A percentile compares a stretch with the other conserved stretches of the same genome.
Evolutionary conservation across 2,888 invertebrate species (phyloP).

Genomic region (Andrena fulva): DNA sequence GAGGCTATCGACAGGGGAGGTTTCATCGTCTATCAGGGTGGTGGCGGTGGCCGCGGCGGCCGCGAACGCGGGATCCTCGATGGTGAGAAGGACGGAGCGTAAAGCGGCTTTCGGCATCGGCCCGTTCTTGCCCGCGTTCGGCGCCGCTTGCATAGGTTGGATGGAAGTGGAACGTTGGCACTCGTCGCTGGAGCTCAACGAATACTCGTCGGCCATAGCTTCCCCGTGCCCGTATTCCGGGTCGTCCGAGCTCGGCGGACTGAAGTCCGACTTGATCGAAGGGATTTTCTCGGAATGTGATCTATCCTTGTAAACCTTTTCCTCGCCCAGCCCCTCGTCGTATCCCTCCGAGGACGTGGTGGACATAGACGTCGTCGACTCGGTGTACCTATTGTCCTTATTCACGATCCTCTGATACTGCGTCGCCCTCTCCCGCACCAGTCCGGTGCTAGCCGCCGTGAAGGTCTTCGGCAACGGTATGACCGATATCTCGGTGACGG

Average conservation of each 20-base stretch:
- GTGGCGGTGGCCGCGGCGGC: constrained; percentile 89
- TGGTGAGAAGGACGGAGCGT: constrained; percentile 87
- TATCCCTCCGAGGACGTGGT: constrained; percentile 84
- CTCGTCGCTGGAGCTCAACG: constrained; percentile 86
- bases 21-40: constrained; percentile 92
- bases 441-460: constrained; percentile 81
- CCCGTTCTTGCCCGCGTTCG: constrained; percentile 75
- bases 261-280: constrained; percentile 82
- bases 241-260: constrained; percentile 86
- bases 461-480: constrained; percentile 87
- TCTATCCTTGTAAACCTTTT: constrained; percentile 90
- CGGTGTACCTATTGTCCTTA: constrained; percentile 82
- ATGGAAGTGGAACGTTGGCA: constrained; percentile 67
- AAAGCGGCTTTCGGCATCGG: constrained; percentile 79
- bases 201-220: constrained; percentile 87
- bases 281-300: constrained; percentile 86
- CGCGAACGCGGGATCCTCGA: constrained; percentile 92
- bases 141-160: constrained; percentile 76
- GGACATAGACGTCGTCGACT: constrained; percentile 83
- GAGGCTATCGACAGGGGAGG: constrained; percentile 93
- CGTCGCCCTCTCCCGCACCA: constrained; percentile 85
- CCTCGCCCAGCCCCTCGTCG: constrained; percentile 88
- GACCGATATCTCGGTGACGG: constrained; percentile 88
- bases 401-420: constrained; percentile 85
- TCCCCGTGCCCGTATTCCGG: constrained; percentile 88